phyloP scores from a whole-genome alignment of 2,797 vertebrate species.

The Cynopterus sphinx region DNA sequence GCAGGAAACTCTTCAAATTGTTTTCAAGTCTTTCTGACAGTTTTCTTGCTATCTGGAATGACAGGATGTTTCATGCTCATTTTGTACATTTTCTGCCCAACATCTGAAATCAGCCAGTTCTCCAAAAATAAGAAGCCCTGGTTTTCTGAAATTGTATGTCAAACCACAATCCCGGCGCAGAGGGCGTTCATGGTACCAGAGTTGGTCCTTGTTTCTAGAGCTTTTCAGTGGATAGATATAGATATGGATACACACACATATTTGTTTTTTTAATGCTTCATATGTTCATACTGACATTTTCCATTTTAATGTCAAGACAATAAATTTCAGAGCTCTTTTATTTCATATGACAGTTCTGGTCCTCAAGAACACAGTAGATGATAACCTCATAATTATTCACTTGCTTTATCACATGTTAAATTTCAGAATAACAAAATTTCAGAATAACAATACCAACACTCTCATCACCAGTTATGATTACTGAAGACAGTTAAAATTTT shows the following conservation, averaged over 20 bases:
- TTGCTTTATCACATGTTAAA: not conserved
- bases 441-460: not conserved
- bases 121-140: not conserved
- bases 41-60: not conserved
- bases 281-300: not conserved
- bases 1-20: not conserved
- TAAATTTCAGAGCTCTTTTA: not conserved
- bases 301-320: not conserved
- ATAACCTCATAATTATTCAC: not conserved
- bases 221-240: not conserved
- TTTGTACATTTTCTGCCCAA: not conserved
- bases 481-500: not conserved
- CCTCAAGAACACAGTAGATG: not conserved
- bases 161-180: not conserved
- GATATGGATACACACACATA: not conserved
- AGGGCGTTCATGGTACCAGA: not conserved
- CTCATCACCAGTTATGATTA: not conserved
- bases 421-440: not conserved
- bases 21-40: not conserved
- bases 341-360: not conserved
- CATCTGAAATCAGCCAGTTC: not conserved
- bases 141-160: not conserved
- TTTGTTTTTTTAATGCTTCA: not conserved
- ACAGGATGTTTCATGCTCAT: not conserved
- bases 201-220: not conserved